Evolutionary conservation across 2,888 invertebrate genomes (phyloP), one percentile per base, ranked within the genome.

Genomic region (Diplazon laetatorius): DNA sequence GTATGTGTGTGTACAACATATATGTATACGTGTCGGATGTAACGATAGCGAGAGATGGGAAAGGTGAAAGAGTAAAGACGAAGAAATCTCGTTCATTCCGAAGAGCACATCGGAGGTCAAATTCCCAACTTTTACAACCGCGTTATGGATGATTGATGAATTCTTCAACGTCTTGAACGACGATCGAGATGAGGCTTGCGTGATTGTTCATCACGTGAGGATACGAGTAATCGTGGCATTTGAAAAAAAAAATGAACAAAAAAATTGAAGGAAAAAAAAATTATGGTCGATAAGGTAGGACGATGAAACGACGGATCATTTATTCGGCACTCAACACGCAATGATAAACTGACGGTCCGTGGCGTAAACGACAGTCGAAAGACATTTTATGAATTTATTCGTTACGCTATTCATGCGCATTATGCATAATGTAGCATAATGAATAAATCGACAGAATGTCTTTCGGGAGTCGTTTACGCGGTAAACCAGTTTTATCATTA

Each of bases 111-210:
- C 59, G 18, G 48, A 44, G 69, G 69, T 69, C 69, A 78, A 69
- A 73, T 73, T 73, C 73, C n/a, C 73, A 52, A 65, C 18, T 78
- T 78, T 73, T 73, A 78, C 55, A n/a, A 20, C 30, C 25, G 50
- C 25, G n/a, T 62, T 55, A 50, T 16, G 57, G 57, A 73, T 6
- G 62, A 69, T 73, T 59, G 48, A 78, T 57, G 50, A 69, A 52
- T 66, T 72, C 65, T 46, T 69, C 59, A 50, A n/a, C n/a, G 65
- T 22, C 63, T 78, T 69, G 37, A 18, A 50, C 63, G 25, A 59
- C 30, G 14, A n/a, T n/a, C 48, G 55, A 50, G 50, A 70, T 62
- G n/a, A 20, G 50, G 20, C 10, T 18, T 20, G 18, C 20, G 10
- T 48, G 20, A 48, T 48, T 48, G 18, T 48, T 8, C 8, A 10